Base-by-base conservation (phyloP, 2,888 invertebrate genomes). In the Apotomis turbidana region DNA sequence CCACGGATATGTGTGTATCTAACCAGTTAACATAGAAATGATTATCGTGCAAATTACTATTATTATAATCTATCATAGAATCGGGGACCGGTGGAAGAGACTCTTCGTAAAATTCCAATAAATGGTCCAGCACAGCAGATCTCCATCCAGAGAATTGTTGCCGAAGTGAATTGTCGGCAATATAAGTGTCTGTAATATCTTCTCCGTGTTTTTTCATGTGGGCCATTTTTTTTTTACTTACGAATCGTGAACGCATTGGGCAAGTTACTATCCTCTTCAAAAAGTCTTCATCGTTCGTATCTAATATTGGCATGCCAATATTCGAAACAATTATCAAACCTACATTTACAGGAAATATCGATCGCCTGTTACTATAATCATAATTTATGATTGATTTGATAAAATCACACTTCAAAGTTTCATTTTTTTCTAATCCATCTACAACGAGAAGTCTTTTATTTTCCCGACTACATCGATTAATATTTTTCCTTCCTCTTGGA, bases 51-150 rank as follows among this genome's bases (percentile, higher is more conserved):
- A 46, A 46, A 46, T 46, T 46, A 15, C 9, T 46, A 10, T 46
- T 46, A 3, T 46, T 46, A 0, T 9, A 9, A 46, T 6, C 6
- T 9, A 9, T 46, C 46, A 46, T 46, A 46, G 46, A 46, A 46
- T 46, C 46, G 3, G 46, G 46, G 8, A 46, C 9, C 8, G 46
- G 2, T 46, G 46, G 46, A 52, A 69, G 44, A 54, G 61, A 69
- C 54, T 69, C 58, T 10, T 52, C 54, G 46, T 69, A 60, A 61
- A 61, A 54, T 54, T 60, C 61, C 54, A 59, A 61, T 69, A 69
- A 51, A 54, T 61, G 27, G 61, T 69, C 69, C 60, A 69, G 69
- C 51, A 61, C 4, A 69, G 69, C 61, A 61, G 69, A 69, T 10
- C 61, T 58, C 69, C 69, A 61, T 60, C 61, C 27, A 54, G 54